phyloP scores from a whole-genome alignment of 2,888 invertebrate genomes.

The Saturnia pavonia region DNA sequence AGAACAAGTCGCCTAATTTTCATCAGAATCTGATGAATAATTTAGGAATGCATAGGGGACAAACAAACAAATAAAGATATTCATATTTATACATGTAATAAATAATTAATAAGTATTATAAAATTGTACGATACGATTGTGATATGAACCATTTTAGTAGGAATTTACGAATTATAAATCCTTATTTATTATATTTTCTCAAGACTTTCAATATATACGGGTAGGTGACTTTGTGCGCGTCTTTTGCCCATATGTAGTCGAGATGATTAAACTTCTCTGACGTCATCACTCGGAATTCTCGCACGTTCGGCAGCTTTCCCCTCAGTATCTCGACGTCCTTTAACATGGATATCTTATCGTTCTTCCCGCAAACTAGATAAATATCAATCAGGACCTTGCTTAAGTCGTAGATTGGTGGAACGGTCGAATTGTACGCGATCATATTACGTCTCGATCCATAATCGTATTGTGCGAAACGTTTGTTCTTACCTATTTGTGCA shows the following conservation, averaged over 20 bases:
- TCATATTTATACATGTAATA: too few relatives aligned
- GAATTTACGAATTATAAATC: neutral
- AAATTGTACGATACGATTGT: too few relatives aligned
- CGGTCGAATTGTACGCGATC: constrained; percentile 33
- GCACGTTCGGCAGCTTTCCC: constrained; percentile 41
- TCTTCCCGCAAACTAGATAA: constrained; percentile 41
- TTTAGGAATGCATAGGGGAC: too few relatives aligned
- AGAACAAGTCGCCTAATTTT: too few relatives aligned
- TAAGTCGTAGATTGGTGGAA: constrained; percentile 50
- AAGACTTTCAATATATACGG: constrained; percentile 33
- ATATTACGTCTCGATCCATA: constrained; percentile 44
- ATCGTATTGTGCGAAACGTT: constrained; percentile 47
- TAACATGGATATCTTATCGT: constrained; percentile 45
- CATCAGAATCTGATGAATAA: too few relatives aligned
- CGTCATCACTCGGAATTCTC: constrained; percentile 31
- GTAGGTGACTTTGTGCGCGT: constrained; percentile 32
- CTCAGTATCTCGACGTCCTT: constrained; percentile 40
- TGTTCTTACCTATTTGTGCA: constrained; percentile 38
- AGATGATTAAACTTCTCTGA: constrained; percentile 42
- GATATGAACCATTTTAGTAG: neutral
- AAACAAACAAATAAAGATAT: too few relatives aligned
- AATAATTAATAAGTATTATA: too few relatives aligned
- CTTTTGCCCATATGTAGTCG: constrained; percentile 48
- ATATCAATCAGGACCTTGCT: constrained; percentile 43
- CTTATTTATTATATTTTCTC: constrained; percentile 26